Percentiles rank a stretch among this genome's conserved stretches.
Evolutionary conservation across 1,140 invertebrate species (phyloP).

Genomic region (Platyscapa corneri): DNA sequence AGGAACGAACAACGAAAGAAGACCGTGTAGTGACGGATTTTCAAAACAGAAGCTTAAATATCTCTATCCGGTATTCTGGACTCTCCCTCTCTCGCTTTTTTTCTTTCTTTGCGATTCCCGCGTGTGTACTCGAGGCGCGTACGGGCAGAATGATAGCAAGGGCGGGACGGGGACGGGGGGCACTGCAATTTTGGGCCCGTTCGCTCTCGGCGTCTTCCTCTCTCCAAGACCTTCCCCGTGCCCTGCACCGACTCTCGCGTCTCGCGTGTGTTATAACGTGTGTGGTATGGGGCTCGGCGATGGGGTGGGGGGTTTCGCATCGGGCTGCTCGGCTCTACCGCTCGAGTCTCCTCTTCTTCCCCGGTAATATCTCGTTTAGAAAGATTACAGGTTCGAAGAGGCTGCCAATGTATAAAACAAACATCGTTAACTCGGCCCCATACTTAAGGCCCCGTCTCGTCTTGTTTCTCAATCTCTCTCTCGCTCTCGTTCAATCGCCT

Average conservation of each 20-base stretch:
- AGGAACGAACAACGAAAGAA: not conserved
- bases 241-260: not conserved
- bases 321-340: constrained; percentile 13
- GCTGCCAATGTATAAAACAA: constrained; percentile 77
- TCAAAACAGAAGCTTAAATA: constrained; percentile 49
- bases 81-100: not conserved
- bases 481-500: not conserved
- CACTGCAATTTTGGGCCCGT: not conserved
- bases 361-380: constrained; percentile 75
- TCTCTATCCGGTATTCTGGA: constrained; percentile 45
- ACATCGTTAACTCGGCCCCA: constrained; percentile 75
- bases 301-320: not conserved
- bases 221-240: not conserved
- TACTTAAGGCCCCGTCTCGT: constrained; percentile 66
- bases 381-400: constrained; percentile 75
- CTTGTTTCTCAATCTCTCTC: constrained; percentile 30
- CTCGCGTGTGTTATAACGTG: constrained; percentile 37
- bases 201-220: too few species aligned
- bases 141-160: not conserved
- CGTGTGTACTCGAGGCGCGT: not conserved
- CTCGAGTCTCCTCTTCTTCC: constrained; percentile 7
- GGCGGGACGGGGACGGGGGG: too few species aligned
- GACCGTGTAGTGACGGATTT: not conserved
- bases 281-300: constrained; percentile 37
- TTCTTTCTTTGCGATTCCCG: not conserved